A percentile compares a stretch with the other conserved stretches of the same genome.
These are phyloP conservation scores for Alviniconcha marisindica DNA, from an alignment of 1,140 invertebrate genomes.

Conservation along the genomic window DNA sequence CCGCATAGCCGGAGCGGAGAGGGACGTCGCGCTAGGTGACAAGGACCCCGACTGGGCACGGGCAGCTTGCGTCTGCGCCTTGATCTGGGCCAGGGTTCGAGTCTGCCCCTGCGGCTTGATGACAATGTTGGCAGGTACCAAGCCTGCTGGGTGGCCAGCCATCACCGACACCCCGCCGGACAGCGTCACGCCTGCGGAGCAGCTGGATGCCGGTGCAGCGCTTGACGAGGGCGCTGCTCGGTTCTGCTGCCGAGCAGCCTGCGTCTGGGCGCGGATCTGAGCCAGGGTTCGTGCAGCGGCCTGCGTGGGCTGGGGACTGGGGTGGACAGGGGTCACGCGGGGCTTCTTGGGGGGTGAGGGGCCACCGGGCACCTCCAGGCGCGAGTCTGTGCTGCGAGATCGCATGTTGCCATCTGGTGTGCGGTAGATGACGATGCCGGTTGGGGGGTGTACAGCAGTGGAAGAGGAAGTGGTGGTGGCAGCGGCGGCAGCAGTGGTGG, in stretches of 20 bases:
- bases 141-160: not conserved
- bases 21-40: slow-evolving; percentile 6
- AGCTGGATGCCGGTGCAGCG: slow-evolving; percentile 20
- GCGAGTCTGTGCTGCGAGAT: slow-evolving; percentile 26
- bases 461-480: slow-evolving; percentile 25
- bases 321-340: slow-evolving; percentile 23
- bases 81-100: slow-evolving; percentile 72
- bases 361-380: slow-evolving; percentile 1
- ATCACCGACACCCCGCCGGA: slow-evolving; percentile 17
- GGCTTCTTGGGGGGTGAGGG: slow-evolving; percentile 46
- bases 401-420: slow-evolving; percentile 30
- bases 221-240: not conserved
- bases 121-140: slow-evolving; percentile 28
- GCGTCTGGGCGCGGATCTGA: slow-evolving; percentile 66
- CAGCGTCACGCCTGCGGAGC: not conserved
- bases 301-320: slow-evolving; percentile 40
- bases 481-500: slow-evolving; percentile 32
- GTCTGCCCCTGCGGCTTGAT: slow-evolving; percentile 60
- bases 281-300: slow-evolving; percentile 64
- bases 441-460: not conserved
- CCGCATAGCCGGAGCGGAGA: slow-evolving; percentile 42
- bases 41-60: slow-evolving; percentile 44
- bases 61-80: slow-evolving; percentile 69
- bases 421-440: slow-evolving; percentile 34
- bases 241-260: slow-evolving; percentile 55